These are phyloP conservation scores for human (Homo sapiens) DNA, from an alignment of 2,113 vertebrate species.

Conservation along the genomic window GRCh38 chr15:38949001-38949500, in stretches of 20 bases:
- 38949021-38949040: background rate
- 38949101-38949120: background rate
- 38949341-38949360: no score
- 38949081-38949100: background rate
- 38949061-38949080: background rate
- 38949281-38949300: background rate
- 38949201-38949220: background rate
- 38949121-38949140: background rate
- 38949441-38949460: no score
- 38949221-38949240: background rate
- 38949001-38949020: background rate
- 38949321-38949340: no score
- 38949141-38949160: background rate
- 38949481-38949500: no score
- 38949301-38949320: no score
- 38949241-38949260: background rate
- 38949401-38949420: no score
- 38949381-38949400: no score
- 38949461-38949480: no score
- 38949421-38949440: accelerated
- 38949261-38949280: background rate
- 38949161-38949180: background rate
- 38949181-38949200: background rate
- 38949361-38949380: no score
- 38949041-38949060: background rate